Base-by-base conservation (phyloP, 1,140 invertebrate genomes). In the Drosophila micromelanica region DNA sequence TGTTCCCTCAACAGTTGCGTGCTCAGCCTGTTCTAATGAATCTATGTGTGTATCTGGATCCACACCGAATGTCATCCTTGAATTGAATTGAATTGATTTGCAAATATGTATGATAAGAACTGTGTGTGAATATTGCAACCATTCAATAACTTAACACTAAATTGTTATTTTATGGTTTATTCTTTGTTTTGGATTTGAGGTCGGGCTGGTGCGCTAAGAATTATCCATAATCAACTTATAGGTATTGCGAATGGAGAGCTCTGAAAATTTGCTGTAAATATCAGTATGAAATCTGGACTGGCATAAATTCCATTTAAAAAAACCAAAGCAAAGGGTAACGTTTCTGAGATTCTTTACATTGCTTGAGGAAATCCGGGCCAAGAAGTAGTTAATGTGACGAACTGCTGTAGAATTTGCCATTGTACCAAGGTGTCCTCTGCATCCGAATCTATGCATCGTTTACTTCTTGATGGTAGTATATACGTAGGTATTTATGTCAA, bases 41-140 rank as follows among this genome's bases (percentile, higher is more conserved):
- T 99, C 98, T 94, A 98, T 97, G 95, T 99, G 98, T 93, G 97
- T 98, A 94, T 99, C 98, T 93, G 98, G 97, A 94, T 99, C 98
- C 95, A 99, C 96, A 95, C 95, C 95, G 96, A 99, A 98, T 93
- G 97, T 98, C 94, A 96, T 96, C 96, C 97, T 98, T 92, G 49
- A 91, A 90, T 75, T 80, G 76, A 80, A 76, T 73, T 35, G 37
- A 69, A 80, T 77, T 43, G 40, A 49, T 73, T 52, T 77, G 51
- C 40, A 80, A 20, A 61, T 45, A 78, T 63, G 13, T 69, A 57
- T 52, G 23, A 64, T 64, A 63, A 32, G 30, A 38, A 8, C 15
- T 60, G 43, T 60, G 6, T 23, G 6, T 27, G 27, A 27, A 27
- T 43, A 32, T 56, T 56, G 38, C n/a, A 30, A 46, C 20, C 46